Evolutionary conservation across 2,888 invertebrate species (phyloP).

Genomic region (Drepanosiphum platanoidis): DNA sequence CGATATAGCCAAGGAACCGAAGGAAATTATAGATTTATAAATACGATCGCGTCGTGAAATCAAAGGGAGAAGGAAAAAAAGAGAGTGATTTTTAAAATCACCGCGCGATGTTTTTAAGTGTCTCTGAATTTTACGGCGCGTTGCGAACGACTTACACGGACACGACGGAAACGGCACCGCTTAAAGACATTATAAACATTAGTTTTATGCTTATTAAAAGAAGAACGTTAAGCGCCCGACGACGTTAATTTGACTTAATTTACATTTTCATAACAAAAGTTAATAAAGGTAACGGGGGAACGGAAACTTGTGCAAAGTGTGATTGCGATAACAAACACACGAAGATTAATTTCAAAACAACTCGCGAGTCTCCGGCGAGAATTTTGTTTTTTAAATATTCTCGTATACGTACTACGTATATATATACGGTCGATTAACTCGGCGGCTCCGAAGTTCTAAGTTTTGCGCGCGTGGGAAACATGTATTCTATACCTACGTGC

Average conservation of each 20-base stretch:
- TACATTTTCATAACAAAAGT: slow-evolving; percentile 11
- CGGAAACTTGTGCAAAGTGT: slow-evolving; percentile 4
- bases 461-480: too few species aligned
- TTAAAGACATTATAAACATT: neutral
- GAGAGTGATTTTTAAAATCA: too few species aligned
- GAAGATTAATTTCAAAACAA: slow-evolving; percentile 19
- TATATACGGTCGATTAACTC: neutral
- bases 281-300: neutral
- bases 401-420: neutral
- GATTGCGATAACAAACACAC: neutral
- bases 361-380: neutral
- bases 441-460: too few species aligned
- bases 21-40: too few species aligned
- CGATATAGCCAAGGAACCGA: too few species aligned
- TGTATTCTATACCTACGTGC: too few species aligned
- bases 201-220: neutral
- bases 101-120: too few species aligned
- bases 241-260: neutral
- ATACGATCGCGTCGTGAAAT: too few species aligned
- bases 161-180: too few species aligned
- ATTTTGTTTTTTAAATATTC: neutral
- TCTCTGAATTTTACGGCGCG: too few species aligned
- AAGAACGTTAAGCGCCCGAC: neutral
- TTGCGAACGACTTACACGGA: too few species aligned
- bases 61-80: too few species aligned